These are phyloP conservation scores for Stenopsyche tienmushanensis DNA, from an alignment of 1,140 invertebrate species.

Conservation along the genomic window DNA sequence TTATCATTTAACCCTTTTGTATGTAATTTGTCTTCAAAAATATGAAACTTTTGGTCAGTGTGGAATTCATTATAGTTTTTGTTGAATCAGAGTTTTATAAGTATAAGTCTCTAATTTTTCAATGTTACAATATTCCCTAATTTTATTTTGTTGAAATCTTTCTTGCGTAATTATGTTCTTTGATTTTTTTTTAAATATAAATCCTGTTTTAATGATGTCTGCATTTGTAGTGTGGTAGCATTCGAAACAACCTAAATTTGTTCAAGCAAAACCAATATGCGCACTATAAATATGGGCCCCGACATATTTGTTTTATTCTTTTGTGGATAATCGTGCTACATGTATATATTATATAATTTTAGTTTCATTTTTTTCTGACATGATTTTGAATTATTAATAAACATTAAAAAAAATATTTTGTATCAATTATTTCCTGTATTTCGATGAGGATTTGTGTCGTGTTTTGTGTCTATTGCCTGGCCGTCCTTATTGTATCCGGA, in stretches of 20 bases:
- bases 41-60: slow-evolving; percentile 15
- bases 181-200: slow-evolving; percentile 11
- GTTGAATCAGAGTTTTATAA: slow-evolving; percentile 15
- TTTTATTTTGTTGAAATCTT: slow-evolving; percentile 22
- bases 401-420: slow-evolving; percentile 42
- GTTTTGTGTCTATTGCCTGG: no score
- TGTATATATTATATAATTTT: slow-evolving; percentile 43
- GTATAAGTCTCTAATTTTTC: slow-evolving; percentile 12
- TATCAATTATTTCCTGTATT: no score
- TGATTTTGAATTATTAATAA: slow-evolving; percentile 42
- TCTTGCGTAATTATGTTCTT: slow-evolving; percentile 1
- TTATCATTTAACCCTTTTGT: background rate
- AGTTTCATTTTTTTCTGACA: slow-evolving; percentile 42
- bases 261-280: slow-evolving; percentile 38
- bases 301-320: slow-evolving; percentile 42
- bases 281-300: slow-evolving; percentile 42
- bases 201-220: slow-evolving; percentile 33
- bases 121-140: slow-evolving; percentile 20
- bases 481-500: no score
- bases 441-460: no score
- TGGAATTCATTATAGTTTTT: slow-evolving; percentile 18
- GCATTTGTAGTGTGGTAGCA: slow-evolving; percentile 39
- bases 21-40: slow-evolving; percentile 9
- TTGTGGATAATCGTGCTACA: slow-evolving; percentile 43
- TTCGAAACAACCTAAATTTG: slow-evolving; percentile 36